Base-by-base conservation (phyloP, 2,888 invertebrate species). In the Volucella zonaria region DNA sequence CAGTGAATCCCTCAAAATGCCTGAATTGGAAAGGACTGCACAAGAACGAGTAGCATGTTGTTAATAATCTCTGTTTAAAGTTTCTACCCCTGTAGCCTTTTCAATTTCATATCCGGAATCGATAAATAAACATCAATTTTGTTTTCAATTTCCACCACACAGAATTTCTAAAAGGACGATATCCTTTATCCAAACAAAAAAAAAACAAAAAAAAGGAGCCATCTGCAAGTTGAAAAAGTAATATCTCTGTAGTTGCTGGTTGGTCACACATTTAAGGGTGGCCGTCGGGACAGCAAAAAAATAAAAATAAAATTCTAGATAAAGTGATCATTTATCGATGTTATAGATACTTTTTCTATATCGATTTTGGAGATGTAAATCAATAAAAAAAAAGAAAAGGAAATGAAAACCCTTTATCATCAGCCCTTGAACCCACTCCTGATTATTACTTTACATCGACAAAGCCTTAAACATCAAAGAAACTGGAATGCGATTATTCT, bases 391-490 rank as follows among this genome's bases (percentile, higher is more conserved):
- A 42, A n/a, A n/a, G n/a, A n/a, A n/a, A 11, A 14, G 23, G n/a
- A 4, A 42, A 14, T 49, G 31, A 1, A 45, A 43, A 43, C 40
- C 51, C 10, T 18, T 18, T 51, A 12, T 51, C 11, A n/a, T 12
- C 14, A 31, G 51, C 42, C 40, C 10, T 18, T 9, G 2, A 51
- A 51, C 6, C 4, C 6, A 31, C 6, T 31, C 6, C 31, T 31
- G 52, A 14, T 49, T 23, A 59, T 71, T 23, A 61, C 40, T 51
- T 73, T 52, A 31, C 71, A 62, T 61, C 2, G 45, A 12, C 15
- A 31, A 43, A 43, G 31, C 64, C 51, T 38, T 18, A 64, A 75
- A 75, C 74, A 75, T 83, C 70, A 83, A 79, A 83, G 70, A 18
- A 49, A 58, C 11, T 58, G 40, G 40, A 51, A 75, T 66, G 51